Conservation (phyloP, 1,140 invertebrate species). For the Bombus waltoni region DNA sequence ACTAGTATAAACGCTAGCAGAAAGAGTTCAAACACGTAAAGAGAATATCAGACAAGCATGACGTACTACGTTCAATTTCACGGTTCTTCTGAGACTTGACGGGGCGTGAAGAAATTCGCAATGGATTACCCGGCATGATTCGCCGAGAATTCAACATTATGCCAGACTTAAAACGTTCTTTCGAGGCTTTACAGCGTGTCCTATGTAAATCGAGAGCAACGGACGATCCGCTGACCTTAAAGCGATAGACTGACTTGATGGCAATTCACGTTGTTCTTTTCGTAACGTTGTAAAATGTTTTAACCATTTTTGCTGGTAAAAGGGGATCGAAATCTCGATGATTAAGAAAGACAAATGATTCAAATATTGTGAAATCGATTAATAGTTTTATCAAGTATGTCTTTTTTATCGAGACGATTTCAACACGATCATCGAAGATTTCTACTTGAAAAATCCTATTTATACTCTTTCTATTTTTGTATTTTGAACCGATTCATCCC, state of each 20-base stretch:
- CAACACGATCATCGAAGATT: neutral
- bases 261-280: neutral
- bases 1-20: neutral
- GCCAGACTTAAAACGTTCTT: slow-evolving; percentile 9
- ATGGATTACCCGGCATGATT: slow-evolving; percentile 25
- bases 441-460: neutral
- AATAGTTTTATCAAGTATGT: neutral
- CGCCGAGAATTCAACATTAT: slow-evolving; percentile 8
- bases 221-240: neutral
- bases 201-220: slow-evolving; percentile 8
- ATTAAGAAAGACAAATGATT: too few species aligned
- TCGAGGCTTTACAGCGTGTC: neutral
- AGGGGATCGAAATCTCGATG: neutral
- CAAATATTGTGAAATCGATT: neutral
- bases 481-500: too few species aligned
- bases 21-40: neutral
- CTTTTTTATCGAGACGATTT: too few species aligned
- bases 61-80: slow-evolving; percentile 33
- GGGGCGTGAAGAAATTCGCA: slow-evolving; percentile 6
- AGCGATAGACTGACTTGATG: neutral
- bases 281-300: too few species aligned
- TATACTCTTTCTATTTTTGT: neutral
- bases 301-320: too few species aligned
- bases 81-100: neutral
- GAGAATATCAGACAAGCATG: neutral